These are phyloP conservation scores for Pentamera pediparva DNA, from an alignment of 53 echinoderm and acorn worm species.

Conservation along the genomic window DNA sequence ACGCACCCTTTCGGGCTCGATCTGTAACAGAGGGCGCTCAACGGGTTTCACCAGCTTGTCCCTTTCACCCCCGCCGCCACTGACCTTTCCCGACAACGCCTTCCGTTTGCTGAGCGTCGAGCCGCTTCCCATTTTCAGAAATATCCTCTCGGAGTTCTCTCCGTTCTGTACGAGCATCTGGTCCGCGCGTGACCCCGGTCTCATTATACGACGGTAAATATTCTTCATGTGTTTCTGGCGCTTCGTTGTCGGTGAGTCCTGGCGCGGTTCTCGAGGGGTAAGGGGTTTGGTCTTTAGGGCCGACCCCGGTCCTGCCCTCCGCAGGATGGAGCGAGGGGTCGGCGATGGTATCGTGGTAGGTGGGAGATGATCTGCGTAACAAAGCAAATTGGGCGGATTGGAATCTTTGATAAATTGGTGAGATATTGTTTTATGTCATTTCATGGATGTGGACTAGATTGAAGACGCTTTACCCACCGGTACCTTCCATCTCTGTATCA, in stretches of 20 bases:
- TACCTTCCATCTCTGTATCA: too few relatives aligned
- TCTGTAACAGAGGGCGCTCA: background rate
- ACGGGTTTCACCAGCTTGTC: background rate
- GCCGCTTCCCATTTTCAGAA: background rate
- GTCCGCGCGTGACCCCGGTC: constrained; percentile 46
- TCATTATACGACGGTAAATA: constrained; percentile 66
- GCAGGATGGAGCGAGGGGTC: constrained; percentile 12
- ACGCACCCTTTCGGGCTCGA: background rate
- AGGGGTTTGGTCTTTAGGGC: background rate
- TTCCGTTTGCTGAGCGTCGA: background rate
- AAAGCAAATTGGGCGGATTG: too few relatives aligned
- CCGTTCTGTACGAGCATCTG: constrained; percentile 26
- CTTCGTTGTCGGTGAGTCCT: constrained; percentile 12
- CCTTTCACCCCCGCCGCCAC: background rate
- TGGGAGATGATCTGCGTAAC: background rate
- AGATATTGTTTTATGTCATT: background rate
- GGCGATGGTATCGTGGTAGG: background rate
- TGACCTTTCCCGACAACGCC: background rate
- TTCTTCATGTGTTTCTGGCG: constrained; percentile 56
- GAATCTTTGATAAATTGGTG: too few relatives aligned
- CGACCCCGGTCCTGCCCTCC: background rate
- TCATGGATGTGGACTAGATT: too few relatives aligned
- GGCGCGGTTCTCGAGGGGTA: background rate
- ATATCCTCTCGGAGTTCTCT: constrained; percentile 21
- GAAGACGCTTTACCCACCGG: too few relatives aligned